These are phyloP conservation scores for Lissocephala sabroskyi DNA, from an alignment of 2,888 invertebrate genomes.

Conservation along the genomic window DNA sequence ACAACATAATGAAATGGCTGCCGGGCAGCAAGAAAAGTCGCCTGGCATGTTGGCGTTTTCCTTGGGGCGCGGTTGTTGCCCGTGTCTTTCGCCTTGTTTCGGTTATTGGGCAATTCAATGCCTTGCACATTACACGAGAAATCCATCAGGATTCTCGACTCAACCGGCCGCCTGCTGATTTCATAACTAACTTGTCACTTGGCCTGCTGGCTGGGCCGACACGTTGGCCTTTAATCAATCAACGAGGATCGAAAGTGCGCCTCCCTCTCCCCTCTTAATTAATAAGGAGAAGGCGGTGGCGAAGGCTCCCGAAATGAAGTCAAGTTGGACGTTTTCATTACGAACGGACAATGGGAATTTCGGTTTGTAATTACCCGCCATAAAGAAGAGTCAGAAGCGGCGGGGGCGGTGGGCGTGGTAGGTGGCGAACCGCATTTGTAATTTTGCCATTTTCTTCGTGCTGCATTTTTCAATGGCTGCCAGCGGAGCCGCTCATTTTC, in stretches of 20 bases:
- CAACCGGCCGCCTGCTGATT: no score
- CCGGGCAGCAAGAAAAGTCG: no score
- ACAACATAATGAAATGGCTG: constrained; percentile 26
- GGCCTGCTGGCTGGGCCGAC: no score
- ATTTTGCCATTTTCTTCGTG: constrained; percentile 28
- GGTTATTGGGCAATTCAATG: no score
- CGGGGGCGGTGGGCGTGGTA: no score
- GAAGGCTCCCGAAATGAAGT: constrained; percentile 33
- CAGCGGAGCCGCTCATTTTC: constrained; percentile 34
- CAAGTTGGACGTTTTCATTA: constrained; percentile 51
- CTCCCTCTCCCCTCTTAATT: constrained; percentile 40
- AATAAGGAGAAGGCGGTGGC: constrained; percentile 45
- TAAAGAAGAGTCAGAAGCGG: constrained; percentile 46
- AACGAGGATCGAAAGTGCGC: constrained; percentile 29
- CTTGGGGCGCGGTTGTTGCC: background rate
- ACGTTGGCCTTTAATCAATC: constrained; percentile 61
- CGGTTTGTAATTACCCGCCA: constrained; percentile 41
- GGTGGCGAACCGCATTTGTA: no score
- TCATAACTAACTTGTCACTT: no score
- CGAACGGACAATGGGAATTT: constrained; percentile 47
- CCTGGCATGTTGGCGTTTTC: no score
- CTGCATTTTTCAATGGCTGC: constrained; percentile 9
- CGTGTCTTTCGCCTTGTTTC: background rate
- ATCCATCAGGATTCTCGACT: no score
- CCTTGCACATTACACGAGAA: no score